Conservation (phyloP, 2,888 invertebrate species). For the Galerucella calmariensis region DNA sequence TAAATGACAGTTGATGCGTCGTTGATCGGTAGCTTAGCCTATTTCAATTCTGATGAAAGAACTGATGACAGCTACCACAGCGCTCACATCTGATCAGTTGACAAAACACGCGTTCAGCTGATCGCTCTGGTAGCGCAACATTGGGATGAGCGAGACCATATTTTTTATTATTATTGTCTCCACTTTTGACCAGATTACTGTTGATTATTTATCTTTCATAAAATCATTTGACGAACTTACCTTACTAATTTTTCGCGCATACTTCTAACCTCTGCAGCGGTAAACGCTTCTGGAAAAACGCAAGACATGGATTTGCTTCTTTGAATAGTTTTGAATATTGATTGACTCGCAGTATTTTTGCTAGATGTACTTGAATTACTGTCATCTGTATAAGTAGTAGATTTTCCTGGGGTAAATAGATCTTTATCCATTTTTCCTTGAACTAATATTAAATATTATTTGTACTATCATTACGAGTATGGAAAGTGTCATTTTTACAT, state of each 20-base stretch:
- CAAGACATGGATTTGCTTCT: conserved; percentile 59
- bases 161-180: no score
- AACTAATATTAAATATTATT: conserved; percentile 31
- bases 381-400: conserved; percentile 44
- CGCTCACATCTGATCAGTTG: no score
- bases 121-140: no score
- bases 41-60: no score
- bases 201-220: background rate
- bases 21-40: no score
- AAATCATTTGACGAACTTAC: conserved; percentile 45
- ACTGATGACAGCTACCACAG: no score
- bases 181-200: no score
- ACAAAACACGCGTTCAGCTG: no score
- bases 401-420: conserved; percentile 39
- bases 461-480: no score
- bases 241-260: conserved; percentile 62
- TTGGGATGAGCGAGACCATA: no score
- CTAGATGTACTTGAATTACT: conserved; percentile 43
- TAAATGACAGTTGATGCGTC: no score
- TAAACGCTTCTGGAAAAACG: conserved; percentile 55
- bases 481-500: background rate
- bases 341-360: conserved; percentile 49
- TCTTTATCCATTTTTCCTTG: conserved; percentile 51
- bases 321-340: conserved; percentile 45
- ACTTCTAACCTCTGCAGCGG: conserved; percentile 60